Percentiles rank a stretch among this genome's conserved stretches.
Evolutionary conservation across 2,888 invertebrate genomes (phyloP).

Genomic region (Pseudococcus longispinus): DNA sequence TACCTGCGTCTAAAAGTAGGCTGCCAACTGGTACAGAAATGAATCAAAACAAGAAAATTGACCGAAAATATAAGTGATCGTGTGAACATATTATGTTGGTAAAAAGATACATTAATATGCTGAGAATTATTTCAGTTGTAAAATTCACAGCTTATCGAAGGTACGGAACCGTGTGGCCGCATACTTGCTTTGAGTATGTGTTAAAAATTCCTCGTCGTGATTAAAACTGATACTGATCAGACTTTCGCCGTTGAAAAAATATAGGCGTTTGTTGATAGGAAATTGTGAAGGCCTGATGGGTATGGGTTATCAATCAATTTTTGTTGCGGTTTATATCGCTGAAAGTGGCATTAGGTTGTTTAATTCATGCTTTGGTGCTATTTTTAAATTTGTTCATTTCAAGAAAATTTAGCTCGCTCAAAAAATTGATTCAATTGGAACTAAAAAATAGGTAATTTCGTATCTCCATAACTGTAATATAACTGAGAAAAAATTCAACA

Average conservation of each 20-base stretch:
- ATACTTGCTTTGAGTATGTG: background rate
- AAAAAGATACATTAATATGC: background rate
- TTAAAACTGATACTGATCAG: conserved; percentile 16
- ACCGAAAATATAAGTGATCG: background rate
- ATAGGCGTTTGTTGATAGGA: background rate
- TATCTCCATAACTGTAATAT: too few relatives aligned
- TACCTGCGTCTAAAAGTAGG: background rate
- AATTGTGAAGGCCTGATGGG: background rate
- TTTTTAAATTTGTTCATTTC: too few relatives aligned
- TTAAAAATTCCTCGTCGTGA: background rate
- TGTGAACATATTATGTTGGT: background rate
- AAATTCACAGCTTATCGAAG: background rate
- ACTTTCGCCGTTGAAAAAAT: background rate
- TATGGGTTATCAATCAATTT: background rate
- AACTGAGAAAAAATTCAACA: too few relatives aligned
- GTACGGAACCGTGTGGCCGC: background rate
- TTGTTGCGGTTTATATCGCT: too few relatives aligned
- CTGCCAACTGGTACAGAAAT: background rate
- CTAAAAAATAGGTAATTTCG: too few relatives aligned
- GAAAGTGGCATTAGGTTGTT: too few relatives aligned
- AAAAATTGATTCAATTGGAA: too few relatives aligned
- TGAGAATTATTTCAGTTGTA: background rate
- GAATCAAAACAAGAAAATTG: background rate
- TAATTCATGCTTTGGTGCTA: too few relatives aligned
- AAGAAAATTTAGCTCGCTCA: too few relatives aligned